These are phyloP conservation scores for Heterodera carotae DNA, from an alignment of 1,140 invertebrate genomes.

Conservation along the genomic window DNA sequence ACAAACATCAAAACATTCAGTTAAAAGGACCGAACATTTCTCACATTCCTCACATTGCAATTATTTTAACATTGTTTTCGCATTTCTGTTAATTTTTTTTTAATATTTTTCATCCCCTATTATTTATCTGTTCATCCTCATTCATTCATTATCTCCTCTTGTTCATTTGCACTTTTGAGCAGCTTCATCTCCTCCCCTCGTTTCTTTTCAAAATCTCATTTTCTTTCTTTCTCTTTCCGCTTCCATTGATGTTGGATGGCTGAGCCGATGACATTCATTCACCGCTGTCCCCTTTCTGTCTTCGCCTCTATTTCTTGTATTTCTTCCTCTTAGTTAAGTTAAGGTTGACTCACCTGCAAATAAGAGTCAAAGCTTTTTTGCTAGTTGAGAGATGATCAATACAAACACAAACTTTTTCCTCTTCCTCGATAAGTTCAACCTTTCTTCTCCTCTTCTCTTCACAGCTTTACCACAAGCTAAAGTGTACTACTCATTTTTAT, in stretches of 20 bases:
- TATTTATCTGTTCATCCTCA: no score
- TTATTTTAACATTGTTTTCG: neutral
- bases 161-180: neutral
- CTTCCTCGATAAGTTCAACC: neutral
- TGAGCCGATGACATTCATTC: neutral
- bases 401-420: neutral
- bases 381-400: neutral
- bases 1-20: no score
- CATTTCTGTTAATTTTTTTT: neutral
- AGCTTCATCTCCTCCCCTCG: neutral
- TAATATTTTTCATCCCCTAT: neutral
- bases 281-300: neutral
- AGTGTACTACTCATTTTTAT: neutral
- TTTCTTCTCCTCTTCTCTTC: neutral
- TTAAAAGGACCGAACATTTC: no score
- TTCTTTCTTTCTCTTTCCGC: neutral
- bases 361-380: neutral
- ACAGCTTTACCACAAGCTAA: neutral
- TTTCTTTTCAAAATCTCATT: neutral
- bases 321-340: neutral
- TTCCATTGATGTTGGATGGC: no score
- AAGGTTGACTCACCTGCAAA: neutral
- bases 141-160: neutral
- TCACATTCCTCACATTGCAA: no score
- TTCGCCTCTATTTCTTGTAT: neutral